Evolutionary conservation across 2,888 invertebrate genomes (phyloP), one percentile per base, ranked within the genome.

Genomic region (Tenthredo amoena): DNA sequence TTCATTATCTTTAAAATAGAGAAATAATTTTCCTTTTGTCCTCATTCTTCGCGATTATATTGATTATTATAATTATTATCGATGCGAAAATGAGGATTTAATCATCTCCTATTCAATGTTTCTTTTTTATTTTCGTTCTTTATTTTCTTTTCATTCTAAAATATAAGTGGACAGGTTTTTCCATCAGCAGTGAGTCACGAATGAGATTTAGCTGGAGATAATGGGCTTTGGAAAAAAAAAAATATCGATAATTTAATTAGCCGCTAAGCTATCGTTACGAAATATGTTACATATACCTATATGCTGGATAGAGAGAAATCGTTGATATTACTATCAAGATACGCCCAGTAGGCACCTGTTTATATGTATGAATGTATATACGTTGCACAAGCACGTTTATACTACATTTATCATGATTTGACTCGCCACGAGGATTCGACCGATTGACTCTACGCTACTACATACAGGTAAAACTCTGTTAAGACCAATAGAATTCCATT

Each of bases 401-500:
- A 62, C 62, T 10, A 62, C 12, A 62, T 26, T 9, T 21, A 62
- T 62, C 62, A 12, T 62, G 26, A 26, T 26, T 26, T 12, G 4
- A n/a, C n/a, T 37, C 34, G 31, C 71, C 71, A 71, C 71, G 71
- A 71, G 71, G 71, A 76, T 47, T 26, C 26, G 47, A 71, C 37
- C 37, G 9, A 37, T 6, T 26, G 68, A 68, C 26, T 68, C 10
- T 26, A 31, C 34, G 18, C 34, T 7, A 18, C 37, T 34, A 71
- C 37, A 21, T 77, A 55, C 50, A 77, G 77, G 77, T 77, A 50
- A 31, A 55, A 34, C 31, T 62, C 62, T 21, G 77, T 18, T 31
- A 77, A 77, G 50, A 55, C 77, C 77, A 77, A 77, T 81, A 62
- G 62, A 81, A 81, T 62, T 62, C 40, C 62, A 12, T 62, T 40